phyloP scores from a whole-genome alignment of 2,888 invertebrate species.

The Gibbula magus region DNA sequence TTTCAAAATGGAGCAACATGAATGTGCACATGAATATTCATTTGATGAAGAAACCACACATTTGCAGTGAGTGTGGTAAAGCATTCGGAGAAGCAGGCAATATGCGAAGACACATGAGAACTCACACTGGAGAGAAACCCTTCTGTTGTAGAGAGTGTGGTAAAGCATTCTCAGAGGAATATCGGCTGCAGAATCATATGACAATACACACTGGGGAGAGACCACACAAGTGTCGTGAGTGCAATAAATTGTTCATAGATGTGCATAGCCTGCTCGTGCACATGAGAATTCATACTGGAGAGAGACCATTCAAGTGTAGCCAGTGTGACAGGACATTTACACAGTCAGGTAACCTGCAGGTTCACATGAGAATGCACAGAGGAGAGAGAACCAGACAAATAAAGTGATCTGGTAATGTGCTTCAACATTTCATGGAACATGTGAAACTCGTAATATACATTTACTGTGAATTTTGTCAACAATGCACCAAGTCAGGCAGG shows the following conservation, averaged over 20 bases:
- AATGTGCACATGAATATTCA: slow-evolving; percentile 16
- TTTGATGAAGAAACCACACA: background rate
- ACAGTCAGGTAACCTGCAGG: background rate
- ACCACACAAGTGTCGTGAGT: background rate
- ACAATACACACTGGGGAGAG: background rate
- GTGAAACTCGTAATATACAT: too few relatives aligned
- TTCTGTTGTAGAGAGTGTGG: slow-evolving; percentile 15
- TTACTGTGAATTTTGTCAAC: too few relatives aligned
- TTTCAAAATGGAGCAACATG: background rate
- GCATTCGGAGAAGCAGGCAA: slow-evolving; percentile 16
- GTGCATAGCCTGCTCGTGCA: background rate
- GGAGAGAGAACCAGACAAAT: background rate
- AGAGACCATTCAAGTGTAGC: background rate
- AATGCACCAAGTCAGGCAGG: too few relatives aligned
- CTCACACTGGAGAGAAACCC: slow-evolving; percentile 24
- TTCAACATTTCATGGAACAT: too few relatives aligned
- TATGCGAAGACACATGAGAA: slow-evolving; percentile 16
- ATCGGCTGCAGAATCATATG: background rate
- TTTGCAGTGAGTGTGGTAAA: slow-evolving; percentile 26
- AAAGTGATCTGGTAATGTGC: too few relatives aligned
- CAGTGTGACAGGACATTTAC: background rate
- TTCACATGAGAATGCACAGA: slow-evolving; percentile 16
- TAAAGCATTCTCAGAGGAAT: slow-evolving; percentile 17
- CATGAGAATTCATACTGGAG: background rate
- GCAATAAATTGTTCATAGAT: background rate